Evolutionary conservation across 37 sponge, comb jelly and placozoan genomes (phyloP).

Genomic region (Ephydatia muelleri): DNA sequence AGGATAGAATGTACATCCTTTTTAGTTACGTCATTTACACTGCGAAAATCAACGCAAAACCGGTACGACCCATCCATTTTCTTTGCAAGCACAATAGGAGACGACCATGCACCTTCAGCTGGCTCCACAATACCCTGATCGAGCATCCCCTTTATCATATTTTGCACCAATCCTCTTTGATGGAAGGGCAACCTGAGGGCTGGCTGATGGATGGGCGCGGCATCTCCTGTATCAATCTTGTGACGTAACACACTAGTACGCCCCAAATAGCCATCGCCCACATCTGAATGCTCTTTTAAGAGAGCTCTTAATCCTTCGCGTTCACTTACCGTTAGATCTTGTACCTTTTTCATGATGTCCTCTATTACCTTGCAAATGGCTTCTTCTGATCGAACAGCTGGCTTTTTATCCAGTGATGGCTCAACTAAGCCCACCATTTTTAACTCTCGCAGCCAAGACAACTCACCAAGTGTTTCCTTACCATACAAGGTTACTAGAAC

Average conservation of each 20-base stretch:
- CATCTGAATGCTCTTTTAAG: not conserved
- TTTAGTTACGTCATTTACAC: slow-evolving; percentile 15
- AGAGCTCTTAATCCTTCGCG: not conserved
- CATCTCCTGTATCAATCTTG: slow-evolving; percentile 4
- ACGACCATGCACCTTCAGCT: slow-evolving; percentile 2
- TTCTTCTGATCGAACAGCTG: too few species aligned
- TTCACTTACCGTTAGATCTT: not conserved
- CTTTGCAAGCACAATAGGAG: slow-evolving; percentile 24
- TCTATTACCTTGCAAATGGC: not conserved
- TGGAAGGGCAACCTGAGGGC: slow-evolving; percentile 7
- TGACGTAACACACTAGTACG: not conserved
- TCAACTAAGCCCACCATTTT: too few species aligned
- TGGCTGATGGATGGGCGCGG: slow-evolving; percentile 12
- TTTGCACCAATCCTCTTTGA: slow-evolving; percentile 16
- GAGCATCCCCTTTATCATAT: slow-evolving; percentile 9
- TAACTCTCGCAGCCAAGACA: too few species aligned
- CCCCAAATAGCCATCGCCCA: slow-evolving; percentile 2
- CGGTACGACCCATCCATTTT: not conserved
- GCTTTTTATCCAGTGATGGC: too few species aligned
- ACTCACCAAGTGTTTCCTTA: too few species aligned
- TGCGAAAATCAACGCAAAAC: slow-evolving; percentile 25
- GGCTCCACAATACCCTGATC: slow-evolving; percentile 4
- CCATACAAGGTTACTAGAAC: too few species aligned
- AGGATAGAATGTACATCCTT: slow-evolving; percentile 25
- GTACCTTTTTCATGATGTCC: not conserved